Conservation (phyloP, 2,797 vertebrate species). For the Carapus acus region DNA sequence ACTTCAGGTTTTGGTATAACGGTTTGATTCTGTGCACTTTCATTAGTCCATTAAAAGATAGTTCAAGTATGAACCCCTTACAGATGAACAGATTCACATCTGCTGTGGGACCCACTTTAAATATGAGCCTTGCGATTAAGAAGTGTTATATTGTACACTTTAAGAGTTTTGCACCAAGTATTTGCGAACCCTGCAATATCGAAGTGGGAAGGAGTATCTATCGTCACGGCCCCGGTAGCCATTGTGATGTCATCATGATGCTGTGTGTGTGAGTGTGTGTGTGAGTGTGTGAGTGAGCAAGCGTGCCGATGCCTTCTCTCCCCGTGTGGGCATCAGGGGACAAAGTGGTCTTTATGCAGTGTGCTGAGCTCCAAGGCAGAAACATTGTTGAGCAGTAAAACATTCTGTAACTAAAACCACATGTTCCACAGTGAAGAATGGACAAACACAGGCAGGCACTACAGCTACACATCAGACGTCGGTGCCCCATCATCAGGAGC, state of each 20-base stretch:
- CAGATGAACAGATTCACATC: too few relatives aligned
- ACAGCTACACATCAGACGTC: constrained; percentile 61
- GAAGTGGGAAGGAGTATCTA: constrained; percentile 42
- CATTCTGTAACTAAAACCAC: constrained; percentile 77
- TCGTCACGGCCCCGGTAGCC: constrained; percentile 44
- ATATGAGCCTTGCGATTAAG: constrained; percentile 37
- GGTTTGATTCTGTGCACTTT: too few relatives aligned
- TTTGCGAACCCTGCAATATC: constrained; percentile 21
- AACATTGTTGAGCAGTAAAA: constrained; percentile 80
- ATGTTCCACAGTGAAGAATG: constrained; percentile 72
- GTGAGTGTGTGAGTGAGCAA: constrained; percentile 9
- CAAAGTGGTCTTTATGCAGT: constrained; percentile 80
- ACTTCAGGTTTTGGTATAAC: too few relatives aligned
- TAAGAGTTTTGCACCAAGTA: constrained; percentile 17
- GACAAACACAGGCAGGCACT: constrained; percentile 63
- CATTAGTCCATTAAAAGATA: too few relatives aligned
- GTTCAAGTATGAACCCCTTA: too few relatives aligned
- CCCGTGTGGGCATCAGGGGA: constrained; percentile 73
- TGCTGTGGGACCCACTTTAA: constrained; percentile 23
- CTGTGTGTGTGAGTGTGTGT: constrained; percentile 9
- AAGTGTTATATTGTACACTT: constrained; percentile 15
- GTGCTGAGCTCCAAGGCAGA: constrained; percentile 73
- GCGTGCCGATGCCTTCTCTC: constrained; percentile 53
- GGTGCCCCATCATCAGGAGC: constrained; percentile 59
- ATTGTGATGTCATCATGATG: constrained; percentile 66